Percentiles rank a stretch among this genome's conserved stretches.
Conservation (phyloP, 2,888 invertebrate species). For the Choristoneura rosaceana region DNA sequence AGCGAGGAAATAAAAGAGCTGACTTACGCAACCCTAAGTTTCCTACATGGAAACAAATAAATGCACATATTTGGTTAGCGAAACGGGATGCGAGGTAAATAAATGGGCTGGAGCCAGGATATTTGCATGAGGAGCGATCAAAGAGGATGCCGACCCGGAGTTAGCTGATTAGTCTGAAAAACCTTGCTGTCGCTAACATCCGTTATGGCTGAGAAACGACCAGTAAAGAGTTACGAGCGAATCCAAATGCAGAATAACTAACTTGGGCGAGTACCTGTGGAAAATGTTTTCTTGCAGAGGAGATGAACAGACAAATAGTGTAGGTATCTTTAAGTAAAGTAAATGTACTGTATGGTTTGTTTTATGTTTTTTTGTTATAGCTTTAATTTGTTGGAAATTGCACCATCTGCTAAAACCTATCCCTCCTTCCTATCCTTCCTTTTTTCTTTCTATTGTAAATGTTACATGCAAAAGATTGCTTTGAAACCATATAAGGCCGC, state of each 20-base stretch:
- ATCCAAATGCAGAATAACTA: slow-evolving; percentile 21
- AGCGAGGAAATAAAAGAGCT: not conserved
- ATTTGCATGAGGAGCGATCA: slow-evolving; percentile 76
- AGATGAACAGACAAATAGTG: not conserved
- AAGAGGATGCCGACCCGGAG: slow-evolving; percentile 55
- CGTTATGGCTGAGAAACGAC: slow-evolving; percentile 15
- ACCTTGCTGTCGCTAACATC: slow-evolving; percentile 15
- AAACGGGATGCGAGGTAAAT: slow-evolving; percentile 65
- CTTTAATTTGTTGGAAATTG: too few species aligned
- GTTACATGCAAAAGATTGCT: too few species aligned
- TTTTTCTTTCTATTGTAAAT: too few species aligned
- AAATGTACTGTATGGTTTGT: too few species aligned
- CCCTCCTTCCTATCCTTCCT: too few species aligned
- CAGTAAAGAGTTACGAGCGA: slow-evolving; percentile 16
- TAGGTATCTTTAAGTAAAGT: too few species aligned
- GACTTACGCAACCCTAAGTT: slow-evolving; percentile 24
- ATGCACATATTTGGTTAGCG: slow-evolving; percentile 81
- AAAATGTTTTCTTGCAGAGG: not conserved
- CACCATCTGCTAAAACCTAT: too few species aligned
- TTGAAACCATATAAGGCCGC: too few species aligned
- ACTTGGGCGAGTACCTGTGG: not conserved
- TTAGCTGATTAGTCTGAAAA: slow-evolving; percentile 39
- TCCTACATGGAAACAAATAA: slow-evolving; percentile 61
- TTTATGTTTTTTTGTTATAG: too few species aligned
- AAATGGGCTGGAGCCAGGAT: slow-evolving; percentile 55